Evolutionary conservation across 1,140 invertebrate species (phyloP).

Genomic region (Heliconius nattereri): DNA sequence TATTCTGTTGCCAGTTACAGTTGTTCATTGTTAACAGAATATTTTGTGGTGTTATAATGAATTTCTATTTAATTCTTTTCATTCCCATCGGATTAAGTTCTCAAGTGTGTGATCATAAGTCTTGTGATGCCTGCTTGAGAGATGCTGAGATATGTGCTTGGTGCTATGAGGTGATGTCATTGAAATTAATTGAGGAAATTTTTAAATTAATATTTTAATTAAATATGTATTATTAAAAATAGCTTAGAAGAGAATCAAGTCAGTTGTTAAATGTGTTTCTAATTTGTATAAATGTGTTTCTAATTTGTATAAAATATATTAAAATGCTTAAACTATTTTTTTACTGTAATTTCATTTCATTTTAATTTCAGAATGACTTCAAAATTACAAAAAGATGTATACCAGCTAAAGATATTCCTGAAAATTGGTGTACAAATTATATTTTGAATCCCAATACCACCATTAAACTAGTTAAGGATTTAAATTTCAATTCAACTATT

Average conservation of each 20-base stretch:
- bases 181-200: background rate
- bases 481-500: constrained; percentile 47
- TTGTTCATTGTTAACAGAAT: background rate
- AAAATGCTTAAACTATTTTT: no score
- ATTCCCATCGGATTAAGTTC: constrained; percentile 19
- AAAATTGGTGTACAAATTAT: constrained; percentile 47
- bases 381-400: constrained; percentile 47
- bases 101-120: constrained; percentile 49
- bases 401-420: constrained; percentile 14
- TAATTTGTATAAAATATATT: no score
- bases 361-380: constrained; percentile 49
- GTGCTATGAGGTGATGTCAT: constrained; percentile 51
- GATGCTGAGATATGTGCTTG: constrained; percentile 54
- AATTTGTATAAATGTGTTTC: no score
- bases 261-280: no score
- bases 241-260: no score
- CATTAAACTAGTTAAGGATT: constrained; percentile 9
- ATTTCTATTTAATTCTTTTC: constrained; percentile 17
- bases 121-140: constrained; percentile 57
- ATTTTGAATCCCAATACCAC: constrained; percentile 43
- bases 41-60: background rate
- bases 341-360: no score
- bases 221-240: background rate
- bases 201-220: background rate
- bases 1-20: background rate